Percentiles rank a stretch among this genome's conserved stretches.
Evolutionary conservation across 2,888 invertebrate genomes (phyloP).

Genomic region (Lathronympha strigana): DNA sequence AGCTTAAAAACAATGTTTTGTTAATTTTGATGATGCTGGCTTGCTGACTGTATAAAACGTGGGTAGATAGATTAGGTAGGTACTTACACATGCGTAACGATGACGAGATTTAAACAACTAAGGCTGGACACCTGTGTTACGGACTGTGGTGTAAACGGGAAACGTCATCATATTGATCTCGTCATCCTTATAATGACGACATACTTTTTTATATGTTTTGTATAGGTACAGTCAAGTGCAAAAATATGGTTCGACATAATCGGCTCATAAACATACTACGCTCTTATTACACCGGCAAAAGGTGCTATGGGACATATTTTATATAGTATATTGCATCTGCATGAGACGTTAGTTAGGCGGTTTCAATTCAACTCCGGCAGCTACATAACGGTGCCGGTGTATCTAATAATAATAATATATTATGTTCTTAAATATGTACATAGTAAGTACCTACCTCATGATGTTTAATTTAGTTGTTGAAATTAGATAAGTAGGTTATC

Average conservation of each 20-base stretch:
- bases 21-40: not conserved
- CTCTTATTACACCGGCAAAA: too few relatives aligned
- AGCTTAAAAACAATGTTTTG: not conserved
- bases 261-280: too few relatives aligned
- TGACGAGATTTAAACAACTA: conserved; percentile 10
- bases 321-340: too few relatives aligned
- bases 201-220: not conserved
- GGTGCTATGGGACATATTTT: too few relatives aligned
- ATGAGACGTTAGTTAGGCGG: too few relatives aligned
- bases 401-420: too few relatives aligned
- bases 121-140: not conserved
- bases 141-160: not conserved
- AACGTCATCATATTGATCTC: not conserved
- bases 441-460: too few relatives aligned
- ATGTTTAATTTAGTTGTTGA: conserved; percentile 1
- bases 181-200: not conserved
- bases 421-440: too few relatives aligned
- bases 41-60: not conserved
- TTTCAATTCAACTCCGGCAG: too few relatives aligned
- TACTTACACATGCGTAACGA: not conserved
- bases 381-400: too few relatives aligned
- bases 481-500: not conserved
- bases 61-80: not conserved
- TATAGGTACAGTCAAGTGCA: not conserved
- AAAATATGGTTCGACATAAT: too few relatives aligned